These are phyloP conservation scores for Limonius californicus DNA, from an alignment of 1,140 invertebrate species.

Conservation along the genomic window DNA sequence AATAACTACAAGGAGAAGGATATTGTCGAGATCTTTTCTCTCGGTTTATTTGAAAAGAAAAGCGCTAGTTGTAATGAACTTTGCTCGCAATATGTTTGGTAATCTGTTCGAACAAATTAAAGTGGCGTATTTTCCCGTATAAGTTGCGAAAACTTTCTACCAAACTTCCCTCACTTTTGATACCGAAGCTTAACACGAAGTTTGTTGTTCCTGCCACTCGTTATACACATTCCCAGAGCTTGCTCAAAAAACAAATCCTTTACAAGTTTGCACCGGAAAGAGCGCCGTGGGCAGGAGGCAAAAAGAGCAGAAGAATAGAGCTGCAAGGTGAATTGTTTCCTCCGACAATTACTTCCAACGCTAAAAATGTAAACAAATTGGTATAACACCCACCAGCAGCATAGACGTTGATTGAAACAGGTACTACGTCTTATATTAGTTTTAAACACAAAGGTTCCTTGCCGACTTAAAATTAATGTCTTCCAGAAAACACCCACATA, in stretches of 20 bases:
- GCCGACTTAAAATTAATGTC: no score
- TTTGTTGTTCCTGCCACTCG: conserved; percentile 1
- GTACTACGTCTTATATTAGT: no score
- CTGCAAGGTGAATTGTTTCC: background rate
- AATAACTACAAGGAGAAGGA: background rate
- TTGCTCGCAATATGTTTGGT: background rate
- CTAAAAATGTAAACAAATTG: background rate
- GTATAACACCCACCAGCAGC: background rate
- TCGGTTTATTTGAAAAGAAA: background rate
- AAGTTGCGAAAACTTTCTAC: conserved; percentile 9
- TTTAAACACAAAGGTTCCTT: no score
- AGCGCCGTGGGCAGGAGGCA: background rate
- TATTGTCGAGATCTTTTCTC: background rate
- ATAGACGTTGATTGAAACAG: no score
- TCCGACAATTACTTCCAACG: background rate
- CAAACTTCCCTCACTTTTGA: conserved; percentile 3
- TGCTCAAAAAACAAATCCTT: conserved; percentile 9
- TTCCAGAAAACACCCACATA: no score
- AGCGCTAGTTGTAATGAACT: background rate
- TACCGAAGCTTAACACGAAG: conserved; percentile 9
- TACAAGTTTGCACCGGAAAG: conserved; percentile 1
- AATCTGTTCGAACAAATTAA: conserved; percentile 11
- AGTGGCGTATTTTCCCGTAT: background rate
- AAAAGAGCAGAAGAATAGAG: background rate
- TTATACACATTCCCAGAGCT: conserved; percentile 5